Percentiles rank a stretch among this genome's conserved stretches.
phyloP scores from a whole-genome alignment of 2,888 invertebrate genomes.

The Drosophila maculinotata region DNA sequence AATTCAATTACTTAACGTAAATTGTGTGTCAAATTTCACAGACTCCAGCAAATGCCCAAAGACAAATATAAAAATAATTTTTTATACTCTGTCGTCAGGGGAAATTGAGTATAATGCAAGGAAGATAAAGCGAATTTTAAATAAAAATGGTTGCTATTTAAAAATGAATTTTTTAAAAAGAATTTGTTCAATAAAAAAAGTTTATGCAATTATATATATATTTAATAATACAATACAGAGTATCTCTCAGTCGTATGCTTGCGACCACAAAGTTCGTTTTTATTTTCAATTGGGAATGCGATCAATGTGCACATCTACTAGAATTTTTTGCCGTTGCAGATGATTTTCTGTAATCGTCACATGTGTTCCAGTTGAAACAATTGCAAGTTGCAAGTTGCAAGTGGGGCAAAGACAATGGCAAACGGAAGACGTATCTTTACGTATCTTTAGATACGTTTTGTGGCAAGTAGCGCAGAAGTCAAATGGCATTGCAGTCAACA shows the following conservation, averaged over 20 bases:
- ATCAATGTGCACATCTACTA: slow-evolving; percentile 10
- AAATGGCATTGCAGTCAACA: slow-evolving; percentile 57
- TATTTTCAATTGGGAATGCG: slow-evolving; percentile 36
- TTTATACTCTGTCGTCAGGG: slow-evolving; percentile 5
- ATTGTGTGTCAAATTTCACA: slow-evolving; percentile 52
- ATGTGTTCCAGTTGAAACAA: slow-evolving; percentile 28
- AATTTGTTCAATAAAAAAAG: no score
- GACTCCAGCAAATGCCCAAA: slow-evolving; percentile 23
- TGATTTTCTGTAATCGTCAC: slow-evolving; percentile 30
- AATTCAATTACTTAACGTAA: slow-evolving; percentile 68
- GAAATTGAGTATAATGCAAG: neutral
- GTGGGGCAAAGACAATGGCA: slow-evolving; percentile 48
- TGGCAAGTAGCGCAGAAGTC: slow-evolving; percentile 52
- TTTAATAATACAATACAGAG: neutral
- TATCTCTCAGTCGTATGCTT: neutral
- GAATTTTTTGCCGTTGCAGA: slow-evolving; percentile 16
- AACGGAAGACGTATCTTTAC: neutral
- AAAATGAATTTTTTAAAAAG: no score
- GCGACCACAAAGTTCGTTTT: neutral
- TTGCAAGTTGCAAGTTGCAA: slow-evolving; percentile 6
- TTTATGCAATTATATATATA: no score
- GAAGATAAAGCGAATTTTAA: no score
- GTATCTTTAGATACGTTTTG: slow-evolving; percentile 13
- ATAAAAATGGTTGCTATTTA: no score
- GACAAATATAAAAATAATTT: slow-evolving; percentile 51